Evolutionary conservation across 2,888 invertebrate species (phyloP).

Genomic region (Megaustenia siamemsis): DNA sequence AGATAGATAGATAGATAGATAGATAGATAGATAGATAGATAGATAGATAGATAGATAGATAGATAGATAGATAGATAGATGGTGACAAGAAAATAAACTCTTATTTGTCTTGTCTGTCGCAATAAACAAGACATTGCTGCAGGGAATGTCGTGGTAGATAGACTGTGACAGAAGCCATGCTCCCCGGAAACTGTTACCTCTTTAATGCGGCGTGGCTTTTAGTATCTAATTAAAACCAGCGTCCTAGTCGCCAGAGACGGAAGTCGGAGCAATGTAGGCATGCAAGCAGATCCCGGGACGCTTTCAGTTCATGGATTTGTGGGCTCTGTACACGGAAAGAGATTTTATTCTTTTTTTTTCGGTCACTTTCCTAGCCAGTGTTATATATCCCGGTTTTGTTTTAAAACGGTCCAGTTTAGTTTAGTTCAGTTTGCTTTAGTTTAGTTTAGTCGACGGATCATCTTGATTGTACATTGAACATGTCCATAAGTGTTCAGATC

Average conservation of each 20-base stretch:
- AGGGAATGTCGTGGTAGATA: not conserved
- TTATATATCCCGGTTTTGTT: no score
- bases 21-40: conserved; percentile 20
- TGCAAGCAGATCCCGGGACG: not conserved
- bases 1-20: conserved; percentile 25
- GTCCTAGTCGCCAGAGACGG: not conserved
- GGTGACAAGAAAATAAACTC: not conserved
- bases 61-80: not conserved
- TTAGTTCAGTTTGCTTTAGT: no score
- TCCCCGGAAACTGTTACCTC: conserved; percentile 18
- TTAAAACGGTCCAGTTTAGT: no score
- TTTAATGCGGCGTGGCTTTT: conserved; percentile 31
- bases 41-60: conserved; percentile 27
- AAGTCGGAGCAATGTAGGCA: not conserved
- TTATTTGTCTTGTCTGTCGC: not conserved
- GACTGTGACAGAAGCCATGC: conserved; percentile 19
- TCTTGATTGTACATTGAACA: no score
- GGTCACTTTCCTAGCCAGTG: no score
- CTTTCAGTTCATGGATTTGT: not conserved
- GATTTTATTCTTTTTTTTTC: no score
- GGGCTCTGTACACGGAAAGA: not conserved
- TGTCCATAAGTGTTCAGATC: no score
- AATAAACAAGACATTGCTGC: not conserved
- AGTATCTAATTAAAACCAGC: conserved; percentile 36
- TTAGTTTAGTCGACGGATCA: no score